Evolutionary conservation across 2,888 invertebrate species (phyloP), one percentile per base, ranked within the genome.

Genomic region (Resseliella maxima): DNA sequence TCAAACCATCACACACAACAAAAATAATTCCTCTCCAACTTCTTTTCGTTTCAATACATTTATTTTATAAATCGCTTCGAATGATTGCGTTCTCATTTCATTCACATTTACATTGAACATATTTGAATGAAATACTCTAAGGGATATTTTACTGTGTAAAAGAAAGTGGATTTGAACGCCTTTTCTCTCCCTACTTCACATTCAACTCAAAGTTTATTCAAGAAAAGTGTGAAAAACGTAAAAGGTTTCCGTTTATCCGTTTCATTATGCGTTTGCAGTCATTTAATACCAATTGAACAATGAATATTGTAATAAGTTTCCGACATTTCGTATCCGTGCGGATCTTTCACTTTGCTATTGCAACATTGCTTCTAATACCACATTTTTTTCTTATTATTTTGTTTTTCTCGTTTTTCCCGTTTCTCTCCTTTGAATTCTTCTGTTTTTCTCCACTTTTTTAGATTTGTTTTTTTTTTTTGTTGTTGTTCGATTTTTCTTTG

Each of bases 301-400:
- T 83, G 38, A 38, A 83, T 38, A 83, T 83, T 83, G 21, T 83
- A 83, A 83, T 83, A 83, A 83, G 83, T 83, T 83, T 83, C 83
- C 83, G 83, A 38, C 36, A 38, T 21, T 12, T 83, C 83, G 24
- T 24, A 38, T 38, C 83, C 38, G 36, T 38, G 38, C 38, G n/a
- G 3, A 10, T 18, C 15, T 31, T 35, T 72, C 72, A 59, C 31
- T 15, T 72, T 15, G 12, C 24, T 72, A 15, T 72, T 72, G 72
- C 31, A 2, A 12, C 27, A 24, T 2, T 72, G 3, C 21, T 27
- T 59, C 24, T n/a, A 12, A 8, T 50, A 12, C 50, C 41, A 41
- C 41, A 41, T 41, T 8, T 12, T 8, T 12, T 41, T 12, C 6
- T 41, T 41, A 2, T 15, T 50, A 8, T 50, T 18, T 24, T 2